Percentiles rank a stretch among this genome's conserved stretches.
Conservation (phyloP, 2,888 invertebrate species). For the Macrophya annulata region DNA sequence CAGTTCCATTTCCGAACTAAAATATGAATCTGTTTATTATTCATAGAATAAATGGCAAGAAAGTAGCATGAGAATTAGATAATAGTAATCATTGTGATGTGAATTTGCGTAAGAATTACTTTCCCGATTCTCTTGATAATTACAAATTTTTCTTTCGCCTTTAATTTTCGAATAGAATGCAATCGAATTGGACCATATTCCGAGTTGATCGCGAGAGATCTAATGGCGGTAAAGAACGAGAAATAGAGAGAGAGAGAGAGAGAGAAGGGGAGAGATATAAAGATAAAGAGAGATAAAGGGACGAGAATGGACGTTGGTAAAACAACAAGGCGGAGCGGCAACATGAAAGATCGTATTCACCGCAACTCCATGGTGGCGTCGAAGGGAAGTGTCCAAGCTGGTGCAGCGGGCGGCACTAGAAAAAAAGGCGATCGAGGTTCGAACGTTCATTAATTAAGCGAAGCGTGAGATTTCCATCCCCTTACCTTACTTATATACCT, state of each 20-base stretch:
- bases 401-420: conserved; percentile 19
- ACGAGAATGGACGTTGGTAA: conserved; percentile 21
- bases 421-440: conserved; percentile 47
- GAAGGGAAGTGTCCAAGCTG: conserved; percentile 38
- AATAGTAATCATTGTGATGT: background rate
- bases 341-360: conserved; percentile 67
- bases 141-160: background rate
- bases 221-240: background rate
- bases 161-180: background rate
- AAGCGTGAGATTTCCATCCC: conserved; percentile 77
- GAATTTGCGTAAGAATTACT: background rate
- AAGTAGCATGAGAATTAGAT: background rate
- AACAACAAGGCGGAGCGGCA: conserved; percentile 63
- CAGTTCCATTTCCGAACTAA: background rate
- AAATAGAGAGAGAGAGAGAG: background rate
- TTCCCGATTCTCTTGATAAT: background rate
- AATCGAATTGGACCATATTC: too few species aligned
- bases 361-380: conserved; percentile 37
- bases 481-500: conserved; percentile 52
- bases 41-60: background rate
- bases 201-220: background rate
- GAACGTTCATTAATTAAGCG: conserved; percentile 76
- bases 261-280: background rate
- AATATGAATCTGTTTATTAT: background rate
- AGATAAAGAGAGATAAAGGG: background rate